Evolutionary conservation across 2,113 vertebrate genomes (phyloP).

Genomic region (Tichodroma muraria): DNA sequence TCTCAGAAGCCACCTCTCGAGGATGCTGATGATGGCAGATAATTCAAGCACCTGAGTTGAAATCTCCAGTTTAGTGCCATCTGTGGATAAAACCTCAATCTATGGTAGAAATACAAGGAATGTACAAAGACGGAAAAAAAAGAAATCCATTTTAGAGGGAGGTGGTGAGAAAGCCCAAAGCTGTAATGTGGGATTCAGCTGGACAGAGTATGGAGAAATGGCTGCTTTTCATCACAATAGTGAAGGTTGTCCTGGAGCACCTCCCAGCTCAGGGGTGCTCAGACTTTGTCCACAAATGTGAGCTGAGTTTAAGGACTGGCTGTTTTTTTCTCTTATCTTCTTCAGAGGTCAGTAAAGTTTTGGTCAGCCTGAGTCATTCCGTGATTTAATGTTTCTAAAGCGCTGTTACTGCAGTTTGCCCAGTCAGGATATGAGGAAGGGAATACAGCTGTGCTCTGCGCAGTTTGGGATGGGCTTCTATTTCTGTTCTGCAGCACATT

Average conservation of each 20-base stretch:
- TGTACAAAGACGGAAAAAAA: background rate
- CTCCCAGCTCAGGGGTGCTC: background rate
- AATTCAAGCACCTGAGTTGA: background rate
- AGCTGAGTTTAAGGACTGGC: background rate
- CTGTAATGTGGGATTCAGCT: background rate
- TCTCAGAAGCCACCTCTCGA: background rate
- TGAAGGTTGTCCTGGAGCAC: background rate
- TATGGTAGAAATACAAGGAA: background rate
- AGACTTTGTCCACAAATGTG: background rate
- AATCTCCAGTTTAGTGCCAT: background rate
- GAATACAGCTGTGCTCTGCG: background rate
- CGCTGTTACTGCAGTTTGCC: background rate
- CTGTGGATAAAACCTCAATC: background rate
- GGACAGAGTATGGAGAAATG: background rate
- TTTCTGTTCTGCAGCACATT: background rate
- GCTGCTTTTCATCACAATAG: background rate
- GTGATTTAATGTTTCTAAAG: background rate
- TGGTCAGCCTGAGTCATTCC: background rate
- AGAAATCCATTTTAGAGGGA: background rate
- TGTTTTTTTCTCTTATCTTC: background rate
- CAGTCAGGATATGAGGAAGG: background rate
- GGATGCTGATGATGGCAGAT: background rate
- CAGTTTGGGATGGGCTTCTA: background rate
- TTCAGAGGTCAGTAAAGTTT: background rate
- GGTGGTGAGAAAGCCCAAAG: background rate